phyloP scores from a whole-genome alignment of 1,140 invertebrate genomes.

The Orchesella cincta region DNA sequence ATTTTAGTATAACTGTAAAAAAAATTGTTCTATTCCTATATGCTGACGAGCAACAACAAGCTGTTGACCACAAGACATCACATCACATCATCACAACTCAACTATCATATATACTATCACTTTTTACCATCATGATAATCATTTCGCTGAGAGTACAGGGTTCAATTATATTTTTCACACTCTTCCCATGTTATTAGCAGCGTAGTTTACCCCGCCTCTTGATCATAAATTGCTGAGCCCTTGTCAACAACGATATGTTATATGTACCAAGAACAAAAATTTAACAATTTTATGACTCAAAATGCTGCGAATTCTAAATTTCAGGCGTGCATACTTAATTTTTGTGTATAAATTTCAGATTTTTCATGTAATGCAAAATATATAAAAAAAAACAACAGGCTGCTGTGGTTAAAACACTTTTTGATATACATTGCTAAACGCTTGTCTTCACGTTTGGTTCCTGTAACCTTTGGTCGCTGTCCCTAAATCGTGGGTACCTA shows the following conservation, averaged over 20 bases:
- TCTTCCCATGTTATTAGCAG: conserved; percentile 22
- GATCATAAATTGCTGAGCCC: conserved; percentile 11
- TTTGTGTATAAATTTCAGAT: not conserved
- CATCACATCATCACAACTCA: too few relatives aligned
- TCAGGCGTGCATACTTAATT: conserved; percentile 2
- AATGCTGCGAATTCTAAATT: not conserved
- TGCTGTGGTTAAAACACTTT: not conserved
- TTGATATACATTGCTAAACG: not conserved
- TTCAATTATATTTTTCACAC: conserved; percentile 24
- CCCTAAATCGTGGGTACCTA: not conserved
- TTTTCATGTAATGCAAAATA: not conserved
- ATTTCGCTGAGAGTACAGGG: too few relatives aligned
- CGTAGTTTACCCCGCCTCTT: not conserved
- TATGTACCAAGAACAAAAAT: not conserved
- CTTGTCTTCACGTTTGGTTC: not conserved
- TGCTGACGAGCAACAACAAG: too few relatives aligned
- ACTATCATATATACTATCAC: too few relatives aligned
- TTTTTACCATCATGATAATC: too few relatives aligned
- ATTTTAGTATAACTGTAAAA: not conserved
- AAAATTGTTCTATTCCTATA: too few relatives aligned
- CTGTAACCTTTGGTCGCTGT: not conserved
- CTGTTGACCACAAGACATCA: too few relatives aligned
- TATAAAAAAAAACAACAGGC: not conserved
- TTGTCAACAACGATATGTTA: conserved; percentile 1
- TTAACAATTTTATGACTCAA: not conserved